Conservation (phyloP, 2,888 invertebrate genomes). For the Tribolium freemani region DNA sequence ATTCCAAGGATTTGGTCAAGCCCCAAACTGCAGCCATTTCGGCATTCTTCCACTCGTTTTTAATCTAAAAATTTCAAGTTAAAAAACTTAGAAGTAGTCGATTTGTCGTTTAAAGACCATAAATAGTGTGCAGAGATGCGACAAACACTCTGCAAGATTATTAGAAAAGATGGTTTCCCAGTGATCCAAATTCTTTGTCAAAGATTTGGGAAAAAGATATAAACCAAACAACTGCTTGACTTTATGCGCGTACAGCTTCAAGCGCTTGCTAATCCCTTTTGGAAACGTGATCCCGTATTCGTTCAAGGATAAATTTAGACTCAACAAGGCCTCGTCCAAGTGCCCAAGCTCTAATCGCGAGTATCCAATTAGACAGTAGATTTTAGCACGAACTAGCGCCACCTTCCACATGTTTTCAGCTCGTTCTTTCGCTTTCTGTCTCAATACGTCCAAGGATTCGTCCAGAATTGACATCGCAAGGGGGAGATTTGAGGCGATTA, state of each 20-base stretch:
- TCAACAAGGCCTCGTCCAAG: slow-evolving; percentile 63
- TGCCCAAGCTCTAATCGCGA: slow-evolving; percentile 66
- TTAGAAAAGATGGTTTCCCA: slow-evolving; percentile 67
- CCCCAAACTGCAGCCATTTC: slow-evolving; percentile 73
- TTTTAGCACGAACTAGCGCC: slow-evolving; percentile 66
- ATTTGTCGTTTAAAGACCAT: slow-evolving; percentile 58
- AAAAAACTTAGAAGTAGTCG: background rate
- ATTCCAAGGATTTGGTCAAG: slow-evolving; percentile 70
- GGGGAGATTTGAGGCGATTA: slow-evolving; percentile 72
- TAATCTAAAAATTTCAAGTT: slow-evolving; percentile 48
- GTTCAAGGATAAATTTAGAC: slow-evolving; percentile 63
- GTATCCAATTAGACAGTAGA: slow-evolving; percentile 66
- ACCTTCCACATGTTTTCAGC: slow-evolving; percentile 63
- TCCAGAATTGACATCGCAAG: slow-evolving; percentile 69
- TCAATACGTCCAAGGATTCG: slow-evolving; percentile 52
- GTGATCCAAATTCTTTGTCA: slow-evolving; percentile 56
- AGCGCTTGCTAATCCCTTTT: slow-evolving; percentile 48
- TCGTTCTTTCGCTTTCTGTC: slow-evolving; percentile 41
- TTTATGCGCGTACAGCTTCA: slow-evolving; percentile 55
- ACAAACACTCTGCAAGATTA: slow-evolving; percentile 67
- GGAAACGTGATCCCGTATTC: slow-evolving; percentile 68
- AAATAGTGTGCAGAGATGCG: slow-evolving; percentile 65
- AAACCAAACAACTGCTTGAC: slow-evolving; percentile 62
- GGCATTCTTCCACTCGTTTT: slow-evolving; percentile 67
- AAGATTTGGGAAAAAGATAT: slow-evolving; percentile 55